These are phyloP conservation scores for Acleris cristana DNA, from an alignment of 2,888 invertebrate genomes.

Conservation along the genomic window DNA sequence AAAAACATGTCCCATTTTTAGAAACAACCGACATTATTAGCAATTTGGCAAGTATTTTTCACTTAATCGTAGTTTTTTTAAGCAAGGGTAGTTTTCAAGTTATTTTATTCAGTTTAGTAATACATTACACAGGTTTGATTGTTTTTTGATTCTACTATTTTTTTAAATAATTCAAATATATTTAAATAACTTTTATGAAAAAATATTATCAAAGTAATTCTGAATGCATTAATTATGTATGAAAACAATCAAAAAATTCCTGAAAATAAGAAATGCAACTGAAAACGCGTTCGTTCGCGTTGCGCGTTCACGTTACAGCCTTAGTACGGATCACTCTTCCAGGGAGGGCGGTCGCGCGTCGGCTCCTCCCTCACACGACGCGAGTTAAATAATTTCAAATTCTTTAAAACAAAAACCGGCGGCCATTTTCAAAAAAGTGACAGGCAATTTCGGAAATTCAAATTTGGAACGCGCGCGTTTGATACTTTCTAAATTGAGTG, in stretches of 20 bases:
- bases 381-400: slow-evolving; percentile 18
- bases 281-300: slow-evolving; percentile 7
- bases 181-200: too few relatives aligned
- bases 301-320: slow-evolving; percentile 5
- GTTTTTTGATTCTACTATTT: too few relatives aligned
- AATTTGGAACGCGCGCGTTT: slow-evolving; percentile 14
- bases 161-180: too few relatives aligned
- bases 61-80: too few relatives aligned
- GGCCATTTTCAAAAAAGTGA: slow-evolving; percentile 9
- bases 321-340: slow-evolving; percentile 22
- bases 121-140: too few relatives aligned
- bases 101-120: too few relatives aligned
- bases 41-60: too few relatives aligned
- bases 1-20: too few relatives aligned
- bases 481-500: slow-evolving; percentile 23
- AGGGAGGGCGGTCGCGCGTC: slow-evolving; percentile 25
- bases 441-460: slow-evolving; percentile 9
- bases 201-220: too few relatives aligned
- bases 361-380: slow-evolving; percentile 11
- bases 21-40: too few relatives aligned
- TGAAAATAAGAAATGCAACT: slow-evolving; percentile 20
- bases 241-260: not conserved
- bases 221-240: too few relatives aligned
- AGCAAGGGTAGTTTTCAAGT: too few relatives aligned
- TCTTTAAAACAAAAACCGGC: not conserved